These are phyloP conservation scores for Phalanger gymnotis DNA, from an alignment of 2,797 vertebrate species.

Conservation along the genomic window DNA sequence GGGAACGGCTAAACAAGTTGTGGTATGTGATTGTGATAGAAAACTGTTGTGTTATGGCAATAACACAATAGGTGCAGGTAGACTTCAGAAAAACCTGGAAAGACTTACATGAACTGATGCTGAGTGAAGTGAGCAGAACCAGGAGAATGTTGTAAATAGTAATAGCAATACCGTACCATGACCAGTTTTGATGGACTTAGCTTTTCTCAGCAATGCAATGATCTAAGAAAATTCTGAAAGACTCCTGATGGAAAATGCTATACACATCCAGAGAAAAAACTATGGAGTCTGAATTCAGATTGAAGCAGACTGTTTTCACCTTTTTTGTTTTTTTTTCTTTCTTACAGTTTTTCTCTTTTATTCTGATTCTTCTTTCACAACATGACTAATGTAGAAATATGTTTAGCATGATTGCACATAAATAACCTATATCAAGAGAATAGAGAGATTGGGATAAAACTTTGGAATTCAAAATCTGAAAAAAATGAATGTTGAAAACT, in stretches of 20 bases:
- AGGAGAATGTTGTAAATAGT: not conserved
- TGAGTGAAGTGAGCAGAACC: not conserved
- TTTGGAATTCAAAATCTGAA: too few relatives aligned
- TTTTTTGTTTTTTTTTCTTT: not conserved
- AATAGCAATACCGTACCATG: fast-evolving
- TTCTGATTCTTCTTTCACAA: not conserved
- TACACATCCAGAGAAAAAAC: not conserved
- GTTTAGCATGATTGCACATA: too few relatives aligned
- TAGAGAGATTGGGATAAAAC: too few relatives aligned
- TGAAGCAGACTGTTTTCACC: not conserved
- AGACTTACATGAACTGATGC: not conserved
- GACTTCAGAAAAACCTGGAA: not conserved
- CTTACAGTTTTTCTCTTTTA: not conserved
- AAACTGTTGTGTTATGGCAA: not conserved
- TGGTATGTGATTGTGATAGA: not conserved
- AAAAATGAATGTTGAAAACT: too few relatives aligned
- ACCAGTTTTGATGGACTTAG: not conserved
- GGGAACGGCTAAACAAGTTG: not conserved
- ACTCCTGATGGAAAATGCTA: not conserved
- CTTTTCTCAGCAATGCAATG: not conserved
- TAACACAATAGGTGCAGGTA: too few relatives aligned
- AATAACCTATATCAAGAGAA: too few relatives aligned
- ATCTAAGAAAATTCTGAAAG: not conserved
- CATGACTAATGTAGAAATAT: too few relatives aligned
- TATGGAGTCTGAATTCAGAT: not conserved